Evolutionary conservation across 2,888 invertebrate genomes (phyloP).

Genomic region (Xylota segnis): DNA sequence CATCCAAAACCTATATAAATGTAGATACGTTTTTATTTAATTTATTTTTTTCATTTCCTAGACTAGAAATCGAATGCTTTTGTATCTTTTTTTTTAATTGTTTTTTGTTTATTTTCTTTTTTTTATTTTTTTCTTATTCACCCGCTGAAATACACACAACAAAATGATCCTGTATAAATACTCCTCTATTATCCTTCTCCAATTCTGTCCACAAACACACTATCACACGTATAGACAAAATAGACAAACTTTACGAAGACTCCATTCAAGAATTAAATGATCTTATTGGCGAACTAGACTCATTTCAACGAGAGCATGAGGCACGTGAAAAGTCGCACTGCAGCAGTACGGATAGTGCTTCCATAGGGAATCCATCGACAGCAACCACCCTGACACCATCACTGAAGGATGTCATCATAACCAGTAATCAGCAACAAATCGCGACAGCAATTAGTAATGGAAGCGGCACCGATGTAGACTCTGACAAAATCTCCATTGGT

Average conservation of each 20-base stretch:
- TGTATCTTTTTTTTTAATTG: conserved; percentile 43
- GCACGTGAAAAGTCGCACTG: conserved; percentile 80
- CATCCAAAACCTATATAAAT: conserved; percentile 24
- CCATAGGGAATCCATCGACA: conserved; percentile 57
- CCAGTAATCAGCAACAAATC: conserved; percentile 18
- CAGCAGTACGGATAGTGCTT: conserved; percentile 77
- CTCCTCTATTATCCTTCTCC: conserved; percentile 49
- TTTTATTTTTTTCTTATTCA: conserved; percentile 56
- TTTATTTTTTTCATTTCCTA: conserved; percentile 19
- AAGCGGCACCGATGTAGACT: conserved; percentile 72
- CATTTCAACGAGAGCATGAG: conserved; percentile 85
- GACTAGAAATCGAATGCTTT: conserved; percentile 59
- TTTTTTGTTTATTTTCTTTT: conserved; percentile 41
- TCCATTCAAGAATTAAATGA: conserved; percentile 85
- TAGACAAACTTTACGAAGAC: conserved; percentile 85
- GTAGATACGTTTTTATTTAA: conserved; percentile 29
- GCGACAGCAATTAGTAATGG: conserved; percentile 59
- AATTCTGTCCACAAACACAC: conserved; percentile 48
- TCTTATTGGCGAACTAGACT: conserved; percentile 85
- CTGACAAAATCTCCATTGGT: conserved; percentile 78
- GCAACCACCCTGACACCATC: conserved; percentile 61
- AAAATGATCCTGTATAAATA: conserved; percentile 73
- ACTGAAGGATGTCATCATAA: conserved; percentile 55
- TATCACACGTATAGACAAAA: conserved; percentile 76
- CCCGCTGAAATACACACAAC: conserved; percentile 78